Conservation (phyloP, 2,888 invertebrate genomes). For the Pyrocoelia pectoralis region DNA sequence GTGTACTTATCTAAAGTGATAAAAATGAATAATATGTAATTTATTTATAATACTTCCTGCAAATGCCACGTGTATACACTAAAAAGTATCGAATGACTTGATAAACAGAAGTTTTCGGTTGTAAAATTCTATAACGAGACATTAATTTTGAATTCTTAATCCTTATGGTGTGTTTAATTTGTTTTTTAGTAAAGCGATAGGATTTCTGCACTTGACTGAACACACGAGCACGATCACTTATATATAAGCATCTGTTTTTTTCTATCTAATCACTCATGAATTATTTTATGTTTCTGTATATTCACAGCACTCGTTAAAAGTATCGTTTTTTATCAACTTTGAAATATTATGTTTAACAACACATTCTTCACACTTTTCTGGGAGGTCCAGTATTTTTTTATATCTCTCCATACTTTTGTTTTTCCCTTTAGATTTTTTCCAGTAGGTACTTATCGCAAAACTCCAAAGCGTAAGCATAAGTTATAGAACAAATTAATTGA, state of each 20-base stretch:
- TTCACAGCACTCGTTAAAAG: too few relatives aligned
- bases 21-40: slow-evolving; percentile 9
- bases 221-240: slow-evolving; percentile 8
- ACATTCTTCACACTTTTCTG: too few relatives aligned
- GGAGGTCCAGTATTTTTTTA: too few relatives aligned
- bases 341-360: too few relatives aligned
- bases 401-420: too few relatives aligned
- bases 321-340: too few relatives aligned
- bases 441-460: too few relatives aligned
- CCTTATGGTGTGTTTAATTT: slow-evolving; percentile 15
- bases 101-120: slow-evolving; percentile 33
- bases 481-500: too few relatives aligned
- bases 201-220: slow-evolving; percentile 9
- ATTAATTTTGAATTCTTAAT: slow-evolving; percentile 21
- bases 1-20: background rate
- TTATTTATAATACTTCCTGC: slow-evolving; percentile 41
- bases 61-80: slow-evolving; percentile 45
- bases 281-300: background rate
- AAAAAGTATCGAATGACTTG: slow-evolving; percentile 45
- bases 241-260: slow-evolving; percentile 8
- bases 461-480: too few relatives aligned
- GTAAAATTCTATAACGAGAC: slow-evolving; percentile 19
- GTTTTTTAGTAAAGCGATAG: slow-evolving; percentile 12
- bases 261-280: slow-evolving; percentile 6
- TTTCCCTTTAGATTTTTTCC: too few relatives aligned